Conservation (phyloP, 2,113 vertebrate genomes). For the Cryptotis parvus region DNA sequence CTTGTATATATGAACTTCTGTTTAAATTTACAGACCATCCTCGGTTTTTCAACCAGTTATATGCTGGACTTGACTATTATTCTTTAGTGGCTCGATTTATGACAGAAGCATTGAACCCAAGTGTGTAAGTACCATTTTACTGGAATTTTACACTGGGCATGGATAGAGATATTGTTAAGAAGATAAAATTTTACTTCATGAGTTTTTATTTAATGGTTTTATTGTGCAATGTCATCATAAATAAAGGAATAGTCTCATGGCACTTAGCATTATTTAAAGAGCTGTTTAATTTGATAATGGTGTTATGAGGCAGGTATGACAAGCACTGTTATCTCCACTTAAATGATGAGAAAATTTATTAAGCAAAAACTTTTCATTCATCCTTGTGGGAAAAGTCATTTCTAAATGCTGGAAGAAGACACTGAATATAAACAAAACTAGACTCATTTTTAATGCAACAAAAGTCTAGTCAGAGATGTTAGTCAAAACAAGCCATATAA, state of each 20-base stretch:
- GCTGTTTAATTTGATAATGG: constrained; percentile 1
- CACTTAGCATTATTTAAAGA: not conserved
- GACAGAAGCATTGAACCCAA: constrained; percentile 92
- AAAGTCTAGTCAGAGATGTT: not conserved
- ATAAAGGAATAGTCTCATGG: not conserved
- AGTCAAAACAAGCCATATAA: not conserved
- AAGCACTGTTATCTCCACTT: not conserved
- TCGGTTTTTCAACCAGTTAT: constrained; percentile 94
- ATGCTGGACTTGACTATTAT: constrained; percentile 92
- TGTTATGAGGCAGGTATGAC: not conserved
- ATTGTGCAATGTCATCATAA: not conserved
- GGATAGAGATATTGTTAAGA: constrained; percentile 25
- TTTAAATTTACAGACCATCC: constrained; percentile 89
- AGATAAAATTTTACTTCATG: constrained; percentile 6
- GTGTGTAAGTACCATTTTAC: constrained; percentile 88
- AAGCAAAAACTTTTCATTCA: not conserved
- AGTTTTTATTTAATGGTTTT: constrained; percentile 25
- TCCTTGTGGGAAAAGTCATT: not conserved
- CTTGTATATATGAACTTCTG: constrained; percentile 50
- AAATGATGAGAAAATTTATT: not conserved
- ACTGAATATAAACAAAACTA: not conserved
- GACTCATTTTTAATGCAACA: not conserved
- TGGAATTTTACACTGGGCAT: constrained; percentile 23
- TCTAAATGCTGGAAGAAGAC: not conserved
- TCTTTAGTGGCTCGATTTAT: constrained; percentile 92